Evolutionary conservation across 23 tunicate species (phyloP).

Genomic region (Ciona savignyi): DNA sequence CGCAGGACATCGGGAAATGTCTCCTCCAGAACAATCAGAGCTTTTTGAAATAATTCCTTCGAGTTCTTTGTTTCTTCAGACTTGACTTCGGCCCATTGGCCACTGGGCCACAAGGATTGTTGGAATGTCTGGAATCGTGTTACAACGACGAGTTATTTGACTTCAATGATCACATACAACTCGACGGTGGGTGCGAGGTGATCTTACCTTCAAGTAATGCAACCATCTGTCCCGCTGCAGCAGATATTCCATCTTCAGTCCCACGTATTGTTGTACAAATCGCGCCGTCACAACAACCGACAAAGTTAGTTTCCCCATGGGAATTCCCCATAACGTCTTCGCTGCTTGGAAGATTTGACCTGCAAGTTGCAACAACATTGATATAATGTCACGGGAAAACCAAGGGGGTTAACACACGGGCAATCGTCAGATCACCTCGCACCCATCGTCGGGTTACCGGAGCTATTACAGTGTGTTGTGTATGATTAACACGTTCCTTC

Average conservation of each 20-base stretch:
- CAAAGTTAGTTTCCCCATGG: slow-evolving; percentile 17
- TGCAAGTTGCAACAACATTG: too few species aligned
- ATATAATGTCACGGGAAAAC: too few species aligned
- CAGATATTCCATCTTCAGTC: slow-evolving; percentile 10
- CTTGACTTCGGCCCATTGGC: slow-evolving; percentile 43
- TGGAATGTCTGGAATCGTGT: slow-evolving; percentile 50
- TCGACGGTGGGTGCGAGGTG: not conserved
- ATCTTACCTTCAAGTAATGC: slow-evolving; percentile 35
- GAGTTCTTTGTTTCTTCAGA: slow-evolving; percentile 1
- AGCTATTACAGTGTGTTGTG: too few species aligned
- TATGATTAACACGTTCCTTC: too few species aligned
- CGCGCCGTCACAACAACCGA: slow-evolving; percentile 17
- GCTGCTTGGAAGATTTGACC: slow-evolving; percentile 35
- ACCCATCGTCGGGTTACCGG: too few species aligned
- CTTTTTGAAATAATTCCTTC: slow-evolving; percentile 11
- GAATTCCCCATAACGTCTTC: slow-evolving; percentile 27
- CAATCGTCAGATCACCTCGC: too few species aligned
- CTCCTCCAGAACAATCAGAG: slow-evolving; percentile 27
- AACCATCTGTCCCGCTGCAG: slow-evolving; percentile 51
- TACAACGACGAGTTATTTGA: too few species aligned
- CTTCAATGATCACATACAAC: not conserved
- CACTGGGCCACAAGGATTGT: slow-evolving; percentile 65
- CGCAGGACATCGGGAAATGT: slow-evolving; percentile 63
- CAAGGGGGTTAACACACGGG: too few species aligned
- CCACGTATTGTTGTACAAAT: slow-evolving; percentile 35